These are phyloP conservation scores for Drosophila aldrichi DNA, from an alignment of 2,888 invertebrate genomes.

Conservation along the genomic window DNA sequence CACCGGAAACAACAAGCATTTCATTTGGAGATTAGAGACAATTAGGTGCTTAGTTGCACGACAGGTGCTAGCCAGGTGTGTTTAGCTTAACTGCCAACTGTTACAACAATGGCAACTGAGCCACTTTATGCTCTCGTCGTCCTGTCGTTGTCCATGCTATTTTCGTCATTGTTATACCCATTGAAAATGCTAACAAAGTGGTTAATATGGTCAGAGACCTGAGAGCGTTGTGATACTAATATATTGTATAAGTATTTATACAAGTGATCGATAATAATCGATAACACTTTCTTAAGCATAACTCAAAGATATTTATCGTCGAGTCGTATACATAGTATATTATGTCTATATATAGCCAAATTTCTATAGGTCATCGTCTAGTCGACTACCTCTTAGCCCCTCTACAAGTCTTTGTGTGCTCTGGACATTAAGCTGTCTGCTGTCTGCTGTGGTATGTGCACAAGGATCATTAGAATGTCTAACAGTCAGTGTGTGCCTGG, in stretches of 20 bases:
- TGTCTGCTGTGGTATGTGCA: constrained; percentile 10
- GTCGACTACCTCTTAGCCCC: background rate
- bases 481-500: background rate
- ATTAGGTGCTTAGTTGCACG: constrained; percentile 55
- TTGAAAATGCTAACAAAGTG: background rate
- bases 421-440: constrained; percentile 24
- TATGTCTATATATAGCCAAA: background rate
- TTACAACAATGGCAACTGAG: constrained; percentile 22
- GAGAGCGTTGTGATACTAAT: background rate
- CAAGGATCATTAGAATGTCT: constrained; percentile 15
- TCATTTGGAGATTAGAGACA: constrained; percentile 58
- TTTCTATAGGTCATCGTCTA: background rate
- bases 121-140: constrained; percentile 10
- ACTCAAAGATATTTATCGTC: background rate
- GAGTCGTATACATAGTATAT: background rate
- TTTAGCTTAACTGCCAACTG: constrained; percentile 21
- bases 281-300: background rate
- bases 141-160: background rate
- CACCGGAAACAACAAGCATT: constrained; percentile 23
- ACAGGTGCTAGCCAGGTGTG: constrained; percentile 36
- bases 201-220: background rate
- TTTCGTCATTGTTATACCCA: constrained; percentile 4
- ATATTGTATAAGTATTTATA: background rate
- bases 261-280: background rate
- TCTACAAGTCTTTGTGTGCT: background rate